A percentile compares a stretch with the other conserved stretches of the same genome.
Conservation (phyloP, 2,888 invertebrate species). For the Aradus depressus region DNA sequence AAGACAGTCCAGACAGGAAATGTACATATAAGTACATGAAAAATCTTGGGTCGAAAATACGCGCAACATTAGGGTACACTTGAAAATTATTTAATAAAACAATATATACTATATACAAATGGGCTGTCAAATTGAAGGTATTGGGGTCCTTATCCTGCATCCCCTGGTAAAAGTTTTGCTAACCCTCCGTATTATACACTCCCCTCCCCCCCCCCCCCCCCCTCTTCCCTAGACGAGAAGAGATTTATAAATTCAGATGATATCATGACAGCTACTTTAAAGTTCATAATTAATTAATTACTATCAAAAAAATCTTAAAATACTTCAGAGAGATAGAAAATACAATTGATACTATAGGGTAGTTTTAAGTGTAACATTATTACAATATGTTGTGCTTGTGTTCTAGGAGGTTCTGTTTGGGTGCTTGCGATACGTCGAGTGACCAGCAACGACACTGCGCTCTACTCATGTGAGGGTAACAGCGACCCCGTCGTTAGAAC, state of each 20-base stretch:
- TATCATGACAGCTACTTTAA: neutral
- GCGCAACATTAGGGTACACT: neutral
- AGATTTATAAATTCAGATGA: too few relatives aligned
- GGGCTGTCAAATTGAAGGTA: conserved; percentile 1
- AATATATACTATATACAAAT: neutral
- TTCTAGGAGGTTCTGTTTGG: conserved; percentile 67
- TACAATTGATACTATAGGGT: too few relatives aligned
- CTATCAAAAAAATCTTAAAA: too few relatives aligned
- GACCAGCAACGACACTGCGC: conserved; percentile 58
- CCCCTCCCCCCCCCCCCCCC: too few relatives aligned
- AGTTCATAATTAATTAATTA: neutral
- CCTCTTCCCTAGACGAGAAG: too few relatives aligned
- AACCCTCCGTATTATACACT: too few relatives aligned
- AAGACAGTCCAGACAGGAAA: too few relatives aligned
- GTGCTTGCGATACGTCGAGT: conserved; percentile 64
- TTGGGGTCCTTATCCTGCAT: neutral
- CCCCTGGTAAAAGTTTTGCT: neutral
- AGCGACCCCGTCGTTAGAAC: conserved; percentile 65
- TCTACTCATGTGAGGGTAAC: conserved; percentile 75
- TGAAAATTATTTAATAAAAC: neutral
- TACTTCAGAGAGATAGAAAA: too few relatives aligned
- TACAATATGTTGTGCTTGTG: too few relatives aligned
- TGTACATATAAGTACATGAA: too few relatives aligned
- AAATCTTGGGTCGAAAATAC: too few relatives aligned
- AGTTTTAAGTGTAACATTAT: too few relatives aligned